Evolutionary conservation across 2,888 invertebrate species (phyloP), one percentile per base, ranked within the genome.

Genomic region (Nymphalis urticae): DNA sequence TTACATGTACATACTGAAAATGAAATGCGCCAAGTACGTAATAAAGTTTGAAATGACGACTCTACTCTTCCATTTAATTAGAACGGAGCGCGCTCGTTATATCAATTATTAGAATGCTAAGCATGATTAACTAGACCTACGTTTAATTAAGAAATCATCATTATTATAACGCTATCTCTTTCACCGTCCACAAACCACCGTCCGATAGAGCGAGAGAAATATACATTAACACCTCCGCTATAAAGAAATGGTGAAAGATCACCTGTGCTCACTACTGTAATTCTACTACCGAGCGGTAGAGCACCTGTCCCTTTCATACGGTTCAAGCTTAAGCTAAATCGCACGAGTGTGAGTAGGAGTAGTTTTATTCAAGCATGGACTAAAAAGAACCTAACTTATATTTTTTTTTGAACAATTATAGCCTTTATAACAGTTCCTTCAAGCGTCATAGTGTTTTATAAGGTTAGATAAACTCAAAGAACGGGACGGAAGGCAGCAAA

Each of bases 241-340:
- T 79, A 76, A 84, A 86, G 86, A 86, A 89, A 89, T 88, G 83
- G 82, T 88, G 87, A 91, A 93, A 92, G 93, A 91, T 93, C 93
- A 92, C 90, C 91, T 91, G 90, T 93, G 93, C 88, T 93, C 90
- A 92, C 93, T 92, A 92, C 93, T 86, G 92, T 90, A 92, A 93
- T 92, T 90, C 86, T 87, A 88, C 87, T 85, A 87, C 87, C 86
- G 81, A 81, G 83, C 87, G 86, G 88, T 90, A 89, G 85, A 88
- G 88, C 92, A 91, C 90, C 92, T 90, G 92, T 93, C 93, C 91
- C 92, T 92, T 90, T 93, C 93, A 82, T 88, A 84, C 89, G 80
- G 83, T 90, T 89, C 86, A 93, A 86, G 93, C 92, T 89, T 88
- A 91, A 80, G 88, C 90, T 76, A 89, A 91, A 87, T 84, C 86